Percentiles rank a stretch among this genome's conserved stretches.
phyloP scores from a whole-genome alignment of 2,113 vertebrate genomes.

The Uria lomvia region DNA sequence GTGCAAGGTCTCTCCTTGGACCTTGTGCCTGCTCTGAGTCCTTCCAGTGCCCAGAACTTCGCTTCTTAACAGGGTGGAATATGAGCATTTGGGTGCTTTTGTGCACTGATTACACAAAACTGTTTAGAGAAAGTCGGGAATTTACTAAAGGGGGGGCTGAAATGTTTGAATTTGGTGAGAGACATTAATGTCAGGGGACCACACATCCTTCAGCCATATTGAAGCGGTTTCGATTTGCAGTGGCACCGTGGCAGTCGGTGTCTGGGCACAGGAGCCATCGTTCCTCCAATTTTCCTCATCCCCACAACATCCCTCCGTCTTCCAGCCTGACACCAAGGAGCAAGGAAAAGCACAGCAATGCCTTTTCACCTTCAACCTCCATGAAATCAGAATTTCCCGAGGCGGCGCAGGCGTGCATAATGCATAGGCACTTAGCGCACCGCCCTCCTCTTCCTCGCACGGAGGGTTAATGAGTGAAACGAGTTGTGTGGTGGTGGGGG shows the following conservation, averaged over 20 bases:
- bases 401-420: background rate
- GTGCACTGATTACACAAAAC: background rate
- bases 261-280: background rate
- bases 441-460: background rate
- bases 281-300: background rate
- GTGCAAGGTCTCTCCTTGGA: background rate
- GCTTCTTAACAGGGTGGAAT: background rate
- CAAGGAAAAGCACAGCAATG: background rate
- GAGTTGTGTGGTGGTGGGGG: background rate
- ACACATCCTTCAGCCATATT: fast-evolving
- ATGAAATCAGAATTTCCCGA: background rate
- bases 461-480: conserved; percentile 2
- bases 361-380: background rate
- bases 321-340: background rate
- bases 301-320: background rate
- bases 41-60: background rate
- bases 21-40: background rate
- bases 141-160: background rate
- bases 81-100: background rate
- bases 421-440: background rate
- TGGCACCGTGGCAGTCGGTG: background rate
- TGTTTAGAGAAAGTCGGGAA: background rate
- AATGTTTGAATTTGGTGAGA: background rate
- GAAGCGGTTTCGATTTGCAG: background rate
- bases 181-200: fast-evolving